Percentiles rank a stretch among this genome's conserved stretches.
Conservation (phyloP, 2,113 vertebrate genomes). For the Pachyramphus minor region DNA sequence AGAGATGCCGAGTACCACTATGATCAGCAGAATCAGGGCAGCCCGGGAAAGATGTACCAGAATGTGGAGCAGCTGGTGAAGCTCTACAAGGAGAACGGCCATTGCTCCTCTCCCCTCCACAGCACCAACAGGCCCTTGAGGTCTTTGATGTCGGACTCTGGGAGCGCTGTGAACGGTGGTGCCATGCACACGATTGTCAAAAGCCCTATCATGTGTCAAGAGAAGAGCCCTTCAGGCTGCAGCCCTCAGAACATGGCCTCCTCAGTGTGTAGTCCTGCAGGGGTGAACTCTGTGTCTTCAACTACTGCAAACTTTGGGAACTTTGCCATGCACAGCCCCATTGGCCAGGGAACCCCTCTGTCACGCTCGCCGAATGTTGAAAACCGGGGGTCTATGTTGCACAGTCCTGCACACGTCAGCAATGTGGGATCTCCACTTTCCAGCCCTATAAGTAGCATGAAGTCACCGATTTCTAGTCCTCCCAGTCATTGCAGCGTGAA, state of each 20-base stretch:
- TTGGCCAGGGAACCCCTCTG: constrained; percentile 80
- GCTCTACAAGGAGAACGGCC: constrained; percentile 80
- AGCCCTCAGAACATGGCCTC: constrained; percentile 83
- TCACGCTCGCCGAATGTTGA: constrained; percentile 80
- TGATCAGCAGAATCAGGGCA: constrained; percentile 81
- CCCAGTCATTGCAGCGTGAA: constrained; percentile 92
- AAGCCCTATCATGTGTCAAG: constrained; percentile 73
- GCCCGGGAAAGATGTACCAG: constrained; percentile 87
- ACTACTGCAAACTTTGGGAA: constrained; percentile 86
- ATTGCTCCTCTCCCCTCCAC: constrained; percentile 70
- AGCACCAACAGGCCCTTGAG: constrained; percentile 67
- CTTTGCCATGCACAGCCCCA: constrained; percentile 82
- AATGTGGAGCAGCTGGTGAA: constrained; percentile 80
- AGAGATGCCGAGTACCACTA: constrained; percentile 89
- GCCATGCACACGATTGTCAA: constrained; percentile 75
- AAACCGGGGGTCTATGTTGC: constrained; percentile 81
- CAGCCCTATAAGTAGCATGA: constrained; percentile 92
- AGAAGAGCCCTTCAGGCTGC: constrained; percentile 81
- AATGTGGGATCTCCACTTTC: constrained; percentile 89
- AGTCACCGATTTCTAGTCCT: constrained; percentile 94
- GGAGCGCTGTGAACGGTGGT: constrained; percentile 72
- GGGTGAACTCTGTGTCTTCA: constrained; percentile 89
- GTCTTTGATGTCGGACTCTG: constrained; percentile 73
- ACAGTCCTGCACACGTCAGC: constrained; percentile 88
- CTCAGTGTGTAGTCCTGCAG: constrained; percentile 78